Conservation (phyloP, 2,113 vertebrate genomes). For the Phylloscopus trochilus region DNA sequence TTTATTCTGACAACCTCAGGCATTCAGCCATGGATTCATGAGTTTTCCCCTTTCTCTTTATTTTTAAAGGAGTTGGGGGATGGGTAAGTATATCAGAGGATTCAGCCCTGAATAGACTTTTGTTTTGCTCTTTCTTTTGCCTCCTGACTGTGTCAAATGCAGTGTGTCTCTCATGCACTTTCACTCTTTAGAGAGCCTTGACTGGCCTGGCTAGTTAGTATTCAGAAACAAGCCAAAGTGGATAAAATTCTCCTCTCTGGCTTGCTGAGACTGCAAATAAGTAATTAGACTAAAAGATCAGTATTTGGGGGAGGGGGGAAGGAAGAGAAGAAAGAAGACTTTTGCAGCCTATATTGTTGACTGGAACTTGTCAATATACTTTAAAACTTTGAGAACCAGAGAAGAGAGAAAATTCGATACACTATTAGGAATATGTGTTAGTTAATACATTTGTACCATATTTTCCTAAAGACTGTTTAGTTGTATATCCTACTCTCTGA, state of each 20-base stretch:
- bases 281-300: slow-evolving; percentile 75
- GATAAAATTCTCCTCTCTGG: slow-evolving; percentile 74
- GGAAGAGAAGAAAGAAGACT: neutral
- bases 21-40: slow-evolving; percentile 79
- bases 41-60: slow-evolving; percentile 69
- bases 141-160: slow-evolving; percentile 91
- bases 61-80: slow-evolving; percentile 81
- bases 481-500: slow-evolving; percentile 37
- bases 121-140: slow-evolving; percentile 91
- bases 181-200: slow-evolving; percentile 77
- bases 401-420: slow-evolving; percentile 43
- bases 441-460: slow-evolving; percentile 60
- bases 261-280: slow-evolving; percentile 83
- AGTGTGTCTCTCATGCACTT: slow-evolving; percentile 84
- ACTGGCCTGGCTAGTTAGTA: slow-evolving; percentile 86
- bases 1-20: slow-evolving; percentile 77
- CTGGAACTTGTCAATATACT: slow-evolving; percentile 63
- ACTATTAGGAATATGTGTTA: slow-evolving; percentile 11
- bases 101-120: slow-evolving; percentile 91
- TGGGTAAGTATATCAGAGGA: slow-evolving; percentile 82
- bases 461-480: slow-evolving; percentile 51
- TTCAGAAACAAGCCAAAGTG: slow-evolving; percentile 83
- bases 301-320: neutral
- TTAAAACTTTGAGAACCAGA: slow-evolving; percentile 52
- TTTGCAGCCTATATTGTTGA: slow-evolving; percentile 56